These are phyloP conservation scores for Charadrius vociferus DNA, from an alignment of 2,113 vertebrate genomes.

Conservation along the genomic window DNA sequence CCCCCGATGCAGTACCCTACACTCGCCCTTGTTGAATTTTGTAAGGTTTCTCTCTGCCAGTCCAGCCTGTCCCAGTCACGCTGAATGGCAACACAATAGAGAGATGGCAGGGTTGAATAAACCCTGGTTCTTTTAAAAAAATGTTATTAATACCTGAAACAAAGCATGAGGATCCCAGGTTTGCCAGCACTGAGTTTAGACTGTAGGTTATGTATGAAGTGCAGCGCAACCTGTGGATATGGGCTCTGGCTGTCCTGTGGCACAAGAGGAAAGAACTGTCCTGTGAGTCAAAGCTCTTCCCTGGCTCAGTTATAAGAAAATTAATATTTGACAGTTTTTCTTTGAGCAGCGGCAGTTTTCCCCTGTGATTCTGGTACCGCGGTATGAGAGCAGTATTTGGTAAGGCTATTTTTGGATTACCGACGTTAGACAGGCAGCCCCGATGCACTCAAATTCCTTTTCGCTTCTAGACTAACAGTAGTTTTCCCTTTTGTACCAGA, in stretches of 20 bases:
- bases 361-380: fast-evolving
- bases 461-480: not conserved
- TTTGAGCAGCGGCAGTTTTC: not conserved
- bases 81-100: not conserved
- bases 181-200: not conserved
- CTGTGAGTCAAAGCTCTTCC: not conserved
- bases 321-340: not conserved
- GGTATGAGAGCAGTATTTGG: fast-evolving
- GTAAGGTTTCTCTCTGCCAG: too few species aligned
- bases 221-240: not conserved
- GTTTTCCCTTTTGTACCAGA: conserved; percentile 73
- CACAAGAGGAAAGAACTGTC: not conserved
- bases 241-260: not conserved
- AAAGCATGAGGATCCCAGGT: not conserved
- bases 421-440: not conserved
- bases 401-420: not conserved
- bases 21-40: too few species aligned
- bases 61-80: too few species aligned
- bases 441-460: not conserved
- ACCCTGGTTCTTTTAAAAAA: not conserved
- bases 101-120: not conserved
- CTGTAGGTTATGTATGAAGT: not conserved
- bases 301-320: not conserved
- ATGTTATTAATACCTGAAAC: not conserved
- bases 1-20: too few species aligned